Percentiles rank a stretch among this genome's conserved stretches.
Evolutionary conservation across 2,113 vertebrate genomes (phyloP).

Genomic region (Cisticola juncidis): DNA sequence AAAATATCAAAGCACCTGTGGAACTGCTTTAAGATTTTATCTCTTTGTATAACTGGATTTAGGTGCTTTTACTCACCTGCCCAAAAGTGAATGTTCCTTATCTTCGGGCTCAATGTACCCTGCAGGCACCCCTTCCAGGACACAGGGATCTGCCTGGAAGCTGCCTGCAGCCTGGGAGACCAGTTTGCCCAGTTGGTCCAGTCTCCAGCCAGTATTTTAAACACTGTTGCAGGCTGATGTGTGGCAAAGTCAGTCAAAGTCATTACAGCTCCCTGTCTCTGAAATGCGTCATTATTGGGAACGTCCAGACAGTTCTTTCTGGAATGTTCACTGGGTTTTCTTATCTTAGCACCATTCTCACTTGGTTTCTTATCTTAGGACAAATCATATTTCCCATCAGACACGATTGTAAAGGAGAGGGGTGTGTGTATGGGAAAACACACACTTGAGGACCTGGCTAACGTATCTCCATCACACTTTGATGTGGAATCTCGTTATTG

Average conservation of each 20-base stretch:
- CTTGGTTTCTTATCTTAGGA: background rate
- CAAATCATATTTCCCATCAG: background rate
- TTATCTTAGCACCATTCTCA: background rate
- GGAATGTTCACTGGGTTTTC: background rate
- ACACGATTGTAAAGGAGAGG: background rate
- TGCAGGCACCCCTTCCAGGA: background rate
- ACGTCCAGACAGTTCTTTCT: background rate
- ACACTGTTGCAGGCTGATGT: background rate
- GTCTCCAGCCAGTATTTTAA: background rate
- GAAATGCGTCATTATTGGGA: fast-evolving
- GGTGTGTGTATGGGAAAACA: background rate
- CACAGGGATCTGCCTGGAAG: background rate
- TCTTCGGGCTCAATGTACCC: background rate
- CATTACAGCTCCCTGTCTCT: background rate
- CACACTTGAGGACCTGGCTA: background rate
- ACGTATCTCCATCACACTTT: background rate
- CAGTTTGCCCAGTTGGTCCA: background rate
- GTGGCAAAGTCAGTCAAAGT: background rate
- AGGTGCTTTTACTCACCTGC: background rate
- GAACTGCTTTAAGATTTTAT: background rate
- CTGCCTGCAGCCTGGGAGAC: background rate
- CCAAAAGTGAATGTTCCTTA: background rate
- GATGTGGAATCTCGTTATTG: background rate
- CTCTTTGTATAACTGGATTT: background rate
- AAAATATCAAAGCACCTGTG: background rate